Base-by-base conservation (phyloP, 2,888 invertebrate species). In the Harpalus rubripes region DNA sequence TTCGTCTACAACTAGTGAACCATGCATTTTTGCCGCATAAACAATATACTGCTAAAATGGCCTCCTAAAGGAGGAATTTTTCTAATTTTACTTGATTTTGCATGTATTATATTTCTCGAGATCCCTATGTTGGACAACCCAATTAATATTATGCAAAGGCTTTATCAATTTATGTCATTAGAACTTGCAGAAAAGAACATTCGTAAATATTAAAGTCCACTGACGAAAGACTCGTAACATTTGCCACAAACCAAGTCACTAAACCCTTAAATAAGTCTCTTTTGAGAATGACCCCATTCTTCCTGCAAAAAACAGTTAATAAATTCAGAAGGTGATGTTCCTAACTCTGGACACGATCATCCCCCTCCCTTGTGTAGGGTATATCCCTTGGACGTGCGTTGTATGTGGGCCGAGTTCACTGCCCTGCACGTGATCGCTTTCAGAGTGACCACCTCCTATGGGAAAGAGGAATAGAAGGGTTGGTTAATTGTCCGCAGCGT, bases 361-460 rank as follows among this genome's bases (percentile, higher is more conserved):
- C 32, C 32, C 63, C 26, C 32, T 26, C 18, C 72, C 44, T 32
- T 32, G 32, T 32, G 32, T 32, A 32, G 32, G 32, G 32, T 32
- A 32, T 74, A 44, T 74, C 41, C 72, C 44, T 44, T 8, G 72
- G 22, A 74, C 72, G 72, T 74, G 72, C 41, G 41, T 44, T 44
- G 72, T 74, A 44, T 68, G 68, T 39, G 26, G 10, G 58, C 12
- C 7, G 32, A 78, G 78, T 78, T 78, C 78, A 78, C 26, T 78
- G 78, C 78, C 78, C 78, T 58, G 32, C 10, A 52, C 59, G 16
- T 59, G 44, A 8, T 12, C 44, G 1, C 32, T 32, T 0, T 32
- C 32, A 32, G 32, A 52, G 10, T 52, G 44, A 52, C 44, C 44
- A 12, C 44, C 44, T 12, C 12, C 2, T 12, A 1, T 32, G 32